phyloP scores from a whole-genome alignment of 2,888 invertebrate genomes.

The Trachelus iudaicus region DNA sequence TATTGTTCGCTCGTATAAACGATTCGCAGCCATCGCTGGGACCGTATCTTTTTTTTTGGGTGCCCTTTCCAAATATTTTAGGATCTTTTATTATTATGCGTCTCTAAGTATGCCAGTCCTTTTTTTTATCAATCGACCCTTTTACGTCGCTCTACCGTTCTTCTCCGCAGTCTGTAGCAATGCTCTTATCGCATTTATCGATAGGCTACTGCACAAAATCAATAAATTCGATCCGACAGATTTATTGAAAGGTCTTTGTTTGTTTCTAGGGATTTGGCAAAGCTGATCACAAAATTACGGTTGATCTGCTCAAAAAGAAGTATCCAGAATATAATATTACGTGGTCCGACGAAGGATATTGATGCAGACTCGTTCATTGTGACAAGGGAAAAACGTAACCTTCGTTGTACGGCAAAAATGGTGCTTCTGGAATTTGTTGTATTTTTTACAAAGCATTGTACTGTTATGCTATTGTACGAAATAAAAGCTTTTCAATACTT shows the following conservation, averaged over 20 bases:
- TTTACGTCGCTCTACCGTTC: background rate
- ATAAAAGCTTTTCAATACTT: background rate
- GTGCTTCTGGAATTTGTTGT: background rate
- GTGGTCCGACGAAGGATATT: constrained; percentile 87
- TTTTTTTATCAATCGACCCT: background rate
- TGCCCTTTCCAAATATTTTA: background rate
- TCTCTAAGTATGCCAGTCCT: background rate
- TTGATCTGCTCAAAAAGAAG: constrained; percentile 77
- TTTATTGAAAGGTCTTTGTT: background rate
- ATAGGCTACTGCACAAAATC: background rate
- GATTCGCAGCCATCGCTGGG: background rate
- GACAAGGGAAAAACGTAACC: background rate
- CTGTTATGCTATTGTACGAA: background rate
- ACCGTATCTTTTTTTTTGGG: background rate
- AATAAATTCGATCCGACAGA: background rate
- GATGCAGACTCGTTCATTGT: constrained; percentile 6
- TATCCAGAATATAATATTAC: constrained; percentile 83
- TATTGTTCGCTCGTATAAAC: background rate
- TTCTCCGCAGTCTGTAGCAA: background rate
- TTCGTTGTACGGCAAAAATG: background rate
- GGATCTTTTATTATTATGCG: background rate
- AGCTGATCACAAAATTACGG: constrained; percentile 87
- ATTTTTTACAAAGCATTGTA: background rate
- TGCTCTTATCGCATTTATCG: background rate
- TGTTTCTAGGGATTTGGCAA: constrained; percentile 80